Evolutionary conservation across 1,140 invertebrate genomes (phyloP), one percentile per base, ranked within the genome.

Genomic region (Drosophila tsacasi): DNA sequence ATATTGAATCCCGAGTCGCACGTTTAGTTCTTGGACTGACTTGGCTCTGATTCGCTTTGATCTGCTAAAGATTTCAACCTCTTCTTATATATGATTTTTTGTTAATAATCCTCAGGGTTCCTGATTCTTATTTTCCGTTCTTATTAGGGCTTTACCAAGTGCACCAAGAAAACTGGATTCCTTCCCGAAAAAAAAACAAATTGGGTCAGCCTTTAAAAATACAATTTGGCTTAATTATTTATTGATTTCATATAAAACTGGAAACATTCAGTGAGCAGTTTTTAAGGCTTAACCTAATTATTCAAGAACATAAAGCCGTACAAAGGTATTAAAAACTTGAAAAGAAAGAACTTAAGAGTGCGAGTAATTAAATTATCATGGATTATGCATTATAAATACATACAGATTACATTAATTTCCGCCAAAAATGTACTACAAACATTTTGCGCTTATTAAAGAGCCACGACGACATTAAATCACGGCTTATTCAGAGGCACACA

Each of bases 141-240:
- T 63, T 27, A 42, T 47, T 40, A 40, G 39, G 30, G 19, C 27
- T 6, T 58, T 40, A n/a, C n/a, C n/a, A 37, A 47, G 32, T 30
- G 15, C 52, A 5, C 4, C 17, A 5, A 19, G 10, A 27, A 66
- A 75, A 59, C 52, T 21, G 27, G 60, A 74, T 21, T 68, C 25
- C 27, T 9, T 23, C 0, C 21, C 23, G 17, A 17, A 21, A 17
- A 32, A 71, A n/a, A 44, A 73, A 65, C 19, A n/a, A 50, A 50
- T 9, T 81, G 81, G 79, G 81, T 81, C 78, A 85, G 62, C 52
- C 19, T 39, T 67, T 54, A 76, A 27, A 27, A 55, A 23, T 17
- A 3, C 15, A 5, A 12, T 30, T 58, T 19, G 5, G 13, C 25
- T 35, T 46, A 32, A 37, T 10, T 52, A 37, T 59, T 52, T 64